Conservation (phyloP, 2,888 invertebrate genomes). For the Euzetes globulus region DNA sequence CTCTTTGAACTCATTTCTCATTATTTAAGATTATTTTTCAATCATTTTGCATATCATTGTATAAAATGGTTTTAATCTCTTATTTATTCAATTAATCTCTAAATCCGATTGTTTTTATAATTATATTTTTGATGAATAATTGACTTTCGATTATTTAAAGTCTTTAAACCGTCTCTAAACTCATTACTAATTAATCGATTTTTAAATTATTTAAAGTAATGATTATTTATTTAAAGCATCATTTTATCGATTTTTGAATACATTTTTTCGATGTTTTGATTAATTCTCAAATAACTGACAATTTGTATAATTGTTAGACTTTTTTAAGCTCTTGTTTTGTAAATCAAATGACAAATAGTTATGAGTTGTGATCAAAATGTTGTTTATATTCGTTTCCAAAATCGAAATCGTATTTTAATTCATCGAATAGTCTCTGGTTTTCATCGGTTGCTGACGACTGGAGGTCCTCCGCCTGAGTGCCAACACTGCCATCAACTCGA, state of each 20-base stretch:
- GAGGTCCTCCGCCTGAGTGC: neutral
- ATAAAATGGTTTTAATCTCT: neutral
- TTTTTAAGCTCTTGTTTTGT: too few species aligned
- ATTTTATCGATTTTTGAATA: neutral
- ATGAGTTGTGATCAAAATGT: too few species aligned
- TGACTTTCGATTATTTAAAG: neutral
- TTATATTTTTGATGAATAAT: neutral
- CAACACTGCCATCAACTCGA: slow-evolving; percentile 5
- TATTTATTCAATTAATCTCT: neutral
- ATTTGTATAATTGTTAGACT: neutral
- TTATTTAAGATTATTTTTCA: neutral
- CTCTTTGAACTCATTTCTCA: neutral
- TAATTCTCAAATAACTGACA: neutral
- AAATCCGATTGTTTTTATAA: neutral
- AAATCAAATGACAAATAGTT: too few species aligned
- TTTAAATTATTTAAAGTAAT: neutral
- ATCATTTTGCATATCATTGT: slow-evolving; percentile 3
- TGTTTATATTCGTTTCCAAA: too few species aligned
- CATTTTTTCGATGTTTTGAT: neutral
- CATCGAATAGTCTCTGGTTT: neutral
- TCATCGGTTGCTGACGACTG: neutral
- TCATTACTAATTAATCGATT: neutral
- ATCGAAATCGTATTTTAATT: neutral
- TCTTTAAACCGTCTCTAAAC: too few species aligned
- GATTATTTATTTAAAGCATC: neutral